phyloP scores from a whole-genome alignment of 23 tunicate species.

The Ciona savignyi region DNA sequence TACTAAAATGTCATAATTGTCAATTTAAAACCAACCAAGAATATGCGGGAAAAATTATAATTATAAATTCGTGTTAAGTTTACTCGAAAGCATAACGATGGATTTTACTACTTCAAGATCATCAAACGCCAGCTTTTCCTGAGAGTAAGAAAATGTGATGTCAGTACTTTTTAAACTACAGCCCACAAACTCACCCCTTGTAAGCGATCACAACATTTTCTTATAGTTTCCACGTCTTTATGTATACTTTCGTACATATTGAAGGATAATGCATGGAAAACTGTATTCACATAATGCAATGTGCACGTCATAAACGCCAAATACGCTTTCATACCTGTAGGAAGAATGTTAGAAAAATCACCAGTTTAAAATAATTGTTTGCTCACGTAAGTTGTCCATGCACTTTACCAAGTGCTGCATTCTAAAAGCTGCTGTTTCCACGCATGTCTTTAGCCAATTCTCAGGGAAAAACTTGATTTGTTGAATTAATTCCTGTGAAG shows the following conservation, averaged over 20 bases:
- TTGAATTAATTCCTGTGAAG: not conserved
- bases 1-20: too few relatives aligned
- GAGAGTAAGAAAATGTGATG: too few relatives aligned
- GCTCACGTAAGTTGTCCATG: not conserved
- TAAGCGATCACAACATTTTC: too few relatives aligned
- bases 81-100: too few relatives aligned
- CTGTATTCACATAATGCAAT: not conserved
- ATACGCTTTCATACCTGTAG: not conserved
- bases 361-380: not conserved
- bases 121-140: not conserved
- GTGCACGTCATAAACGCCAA: not conserved
- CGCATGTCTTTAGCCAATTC: not conserved
- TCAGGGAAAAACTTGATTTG: not conserved
- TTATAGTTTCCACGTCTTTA: too few relatives aligned
- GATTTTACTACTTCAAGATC: not conserved
- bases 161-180: too few relatives aligned
- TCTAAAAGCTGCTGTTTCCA: not conserved
- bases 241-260: too few relatives aligned
- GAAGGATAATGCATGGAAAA: not conserved
- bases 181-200: too few relatives aligned
- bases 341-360: too few relatives aligned
- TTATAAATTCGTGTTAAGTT: too few relatives aligned
- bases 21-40: too few relatives aligned
- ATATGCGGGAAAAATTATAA: too few relatives aligned
- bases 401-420: not conserved